Conservation (phyloP, 1,140 invertebrate species). For the Diachasmimorpha longicaudata region DNA sequence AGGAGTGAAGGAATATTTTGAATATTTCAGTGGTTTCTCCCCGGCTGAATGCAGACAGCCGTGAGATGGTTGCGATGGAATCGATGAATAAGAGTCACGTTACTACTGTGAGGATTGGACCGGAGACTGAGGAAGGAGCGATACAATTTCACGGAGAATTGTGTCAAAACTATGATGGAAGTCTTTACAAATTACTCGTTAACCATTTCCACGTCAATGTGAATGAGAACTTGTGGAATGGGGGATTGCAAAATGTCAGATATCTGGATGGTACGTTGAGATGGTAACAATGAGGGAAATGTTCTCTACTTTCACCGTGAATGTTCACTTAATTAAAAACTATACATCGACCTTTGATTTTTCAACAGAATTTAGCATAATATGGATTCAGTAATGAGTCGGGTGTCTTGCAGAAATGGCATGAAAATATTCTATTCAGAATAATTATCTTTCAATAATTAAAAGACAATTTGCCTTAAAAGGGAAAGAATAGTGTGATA, state of each 20-base stretch:
- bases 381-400: too few relatives aligned
- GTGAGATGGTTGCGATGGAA: not conserved
- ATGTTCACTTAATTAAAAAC: too few relatives aligned
- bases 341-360: too few relatives aligned
- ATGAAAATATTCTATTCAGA: too few relatives aligned
- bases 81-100: conserved; percentile 1
- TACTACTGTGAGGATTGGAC: not conserved
- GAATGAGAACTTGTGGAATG: not conserved
- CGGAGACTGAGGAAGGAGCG: not conserved
- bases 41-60: not conserved
- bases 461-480: too few relatives aligned
- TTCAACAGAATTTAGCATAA: too few relatives aligned
- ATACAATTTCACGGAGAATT: not conserved
- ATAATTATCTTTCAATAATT: too few relatives aligned
- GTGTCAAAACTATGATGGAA: conserved; percentile 11
- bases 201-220: not conserved
- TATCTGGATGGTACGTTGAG: conserved; percentile 27
- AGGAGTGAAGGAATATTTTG: not conserved
- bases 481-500: too few relatives aligned
- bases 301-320: too few relatives aligned
- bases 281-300: too few relatives aligned
- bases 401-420: too few relatives aligned
- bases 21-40: not conserved
- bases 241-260: conserved; percentile 29
- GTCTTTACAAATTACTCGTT: not conserved